Evolutionary conservation across 2,888 invertebrate species (phyloP).

Genomic region (Nasonia oneida): DNA sequence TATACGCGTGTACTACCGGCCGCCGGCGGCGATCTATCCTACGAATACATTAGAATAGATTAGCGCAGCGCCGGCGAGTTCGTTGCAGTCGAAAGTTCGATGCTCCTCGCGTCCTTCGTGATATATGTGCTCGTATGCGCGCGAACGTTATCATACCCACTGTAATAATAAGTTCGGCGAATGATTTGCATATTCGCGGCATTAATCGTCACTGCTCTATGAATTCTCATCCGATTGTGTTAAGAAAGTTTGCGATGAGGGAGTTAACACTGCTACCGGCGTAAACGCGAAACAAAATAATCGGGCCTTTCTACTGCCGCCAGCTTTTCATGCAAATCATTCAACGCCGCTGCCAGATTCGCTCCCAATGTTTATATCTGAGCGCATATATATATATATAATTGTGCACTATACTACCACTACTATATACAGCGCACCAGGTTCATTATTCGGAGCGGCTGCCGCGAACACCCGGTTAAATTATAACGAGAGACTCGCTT

Average conservation of each 20-base stretch:
- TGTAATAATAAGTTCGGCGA: background rate
- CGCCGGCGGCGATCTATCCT: slow-evolving; percentile 7
- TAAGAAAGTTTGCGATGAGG: too few species aligned
- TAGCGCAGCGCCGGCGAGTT: background rate
- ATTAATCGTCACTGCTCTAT: too few species aligned
- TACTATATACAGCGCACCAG: background rate
- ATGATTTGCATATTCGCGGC: slow-evolving; percentile 29
- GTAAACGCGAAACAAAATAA: background rate
- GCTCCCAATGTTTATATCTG: background rate
- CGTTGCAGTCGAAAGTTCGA: slow-evolving; percentile 25
- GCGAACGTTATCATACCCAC: background rate
- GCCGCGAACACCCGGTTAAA: background rate
- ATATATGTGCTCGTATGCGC: slow-evolving; percentile 9
- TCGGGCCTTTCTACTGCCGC: background rate
- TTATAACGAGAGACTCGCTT: background rate
- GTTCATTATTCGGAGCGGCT: slow-evolving; percentile 32
- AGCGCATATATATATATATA: slow-evolving; percentile 14
- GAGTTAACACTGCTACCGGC: background rate
- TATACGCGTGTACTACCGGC: background rate
- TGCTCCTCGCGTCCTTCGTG: slow-evolving; percentile 4
- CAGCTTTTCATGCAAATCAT: slow-evolving; percentile 9
- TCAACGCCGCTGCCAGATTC: background rate
- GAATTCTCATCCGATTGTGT: too few species aligned
- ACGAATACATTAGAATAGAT: slow-evolving; percentile 57
- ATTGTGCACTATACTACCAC: background rate